phyloP scores from a whole-genome alignment of 2,888 invertebrate genomes.

The Tetranychus truncatus region DNA sequence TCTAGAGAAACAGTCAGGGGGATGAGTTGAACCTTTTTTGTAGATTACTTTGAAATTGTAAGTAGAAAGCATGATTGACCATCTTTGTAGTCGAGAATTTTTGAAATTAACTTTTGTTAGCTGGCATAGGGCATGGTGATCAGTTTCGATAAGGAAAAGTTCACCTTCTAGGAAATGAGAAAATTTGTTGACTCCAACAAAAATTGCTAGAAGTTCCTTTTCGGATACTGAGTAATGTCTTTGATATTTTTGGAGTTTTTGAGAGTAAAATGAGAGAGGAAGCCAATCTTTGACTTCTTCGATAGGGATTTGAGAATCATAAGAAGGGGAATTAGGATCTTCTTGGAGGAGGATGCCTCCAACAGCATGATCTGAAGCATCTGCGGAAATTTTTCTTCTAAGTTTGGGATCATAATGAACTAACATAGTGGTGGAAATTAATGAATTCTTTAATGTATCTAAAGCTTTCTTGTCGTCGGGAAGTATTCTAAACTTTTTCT shows the following conservation, averaged over 20 bases:
- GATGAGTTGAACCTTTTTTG: neutral
- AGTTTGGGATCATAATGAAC: neutral
- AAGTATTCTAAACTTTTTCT: neutral
- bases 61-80: neutral
- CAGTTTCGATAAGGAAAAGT: neutral
- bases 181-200: neutral
- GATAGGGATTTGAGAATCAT: neutral
- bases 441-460: neutral
- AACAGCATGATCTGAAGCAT: neutral
- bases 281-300: neutral
- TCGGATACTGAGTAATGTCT: neutral
- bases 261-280: neutral
- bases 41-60: neutral
- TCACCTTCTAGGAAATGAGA: neutral
- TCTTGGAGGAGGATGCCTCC: neutral
- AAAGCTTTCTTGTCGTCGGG: neutral
- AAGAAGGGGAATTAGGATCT: neutral
- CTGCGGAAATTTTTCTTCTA: neutral
- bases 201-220: neutral
- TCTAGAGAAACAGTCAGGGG: neutral
- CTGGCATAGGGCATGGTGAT: constrained; percentile 3
- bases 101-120: neutral
- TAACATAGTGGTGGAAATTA: neutral
- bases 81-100: neutral
- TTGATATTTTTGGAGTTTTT: neutral